Conservation (phyloP, 2,797 vertebrate species). For the Alectoris magna region DNA sequence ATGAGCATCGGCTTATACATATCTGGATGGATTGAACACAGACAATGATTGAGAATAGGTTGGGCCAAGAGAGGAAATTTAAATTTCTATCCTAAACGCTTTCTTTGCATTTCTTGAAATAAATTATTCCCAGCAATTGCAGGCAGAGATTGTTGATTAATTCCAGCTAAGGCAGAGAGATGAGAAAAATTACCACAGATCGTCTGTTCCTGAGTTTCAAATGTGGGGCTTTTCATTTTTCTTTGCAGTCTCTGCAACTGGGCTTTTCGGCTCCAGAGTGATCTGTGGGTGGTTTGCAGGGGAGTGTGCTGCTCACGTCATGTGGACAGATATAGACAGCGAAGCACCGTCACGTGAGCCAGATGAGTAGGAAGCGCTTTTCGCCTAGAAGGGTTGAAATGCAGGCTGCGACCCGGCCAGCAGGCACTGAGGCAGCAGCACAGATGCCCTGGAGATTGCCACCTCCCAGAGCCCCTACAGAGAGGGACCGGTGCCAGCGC, state of each 20-base stretch:
- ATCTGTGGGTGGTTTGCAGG: slow-evolving; percentile 80
- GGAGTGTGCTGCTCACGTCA: slow-evolving; percentile 34
- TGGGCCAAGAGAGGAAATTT: slow-evolving; percentile 61
- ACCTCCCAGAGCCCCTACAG: background rate
- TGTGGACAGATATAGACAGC: background rate
- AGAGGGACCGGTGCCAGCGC: background rate
- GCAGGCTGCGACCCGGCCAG: background rate
- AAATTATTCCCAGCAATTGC: slow-evolving; percentile 65
- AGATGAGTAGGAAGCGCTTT: background rate
- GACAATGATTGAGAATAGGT: slow-evolving; percentile 65
- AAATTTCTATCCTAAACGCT: slow-evolving; percentile 69
- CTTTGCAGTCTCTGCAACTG: slow-evolving; percentile 88
- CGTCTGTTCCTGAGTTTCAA: slow-evolving; percentile 73
- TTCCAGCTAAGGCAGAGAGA: slow-evolving; percentile 59
- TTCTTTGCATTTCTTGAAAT: slow-evolving; percentile 70
- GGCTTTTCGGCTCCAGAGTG: slow-evolving; percentile 85
- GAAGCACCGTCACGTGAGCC: background rate
- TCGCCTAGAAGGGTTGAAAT: background rate
- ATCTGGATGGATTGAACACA: slow-evolving; percentile 58
- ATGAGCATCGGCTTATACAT: slow-evolving; percentile 41
- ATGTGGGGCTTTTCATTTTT: slow-evolving; percentile 84
- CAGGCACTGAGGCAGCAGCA: background rate
- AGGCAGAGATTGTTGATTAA: slow-evolving; percentile 68
- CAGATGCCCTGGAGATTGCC: background rate
- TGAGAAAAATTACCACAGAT: background rate